Base-by-base conservation (phyloP, 2,797 vertebrate species). In the Chelon auratus region DNA sequence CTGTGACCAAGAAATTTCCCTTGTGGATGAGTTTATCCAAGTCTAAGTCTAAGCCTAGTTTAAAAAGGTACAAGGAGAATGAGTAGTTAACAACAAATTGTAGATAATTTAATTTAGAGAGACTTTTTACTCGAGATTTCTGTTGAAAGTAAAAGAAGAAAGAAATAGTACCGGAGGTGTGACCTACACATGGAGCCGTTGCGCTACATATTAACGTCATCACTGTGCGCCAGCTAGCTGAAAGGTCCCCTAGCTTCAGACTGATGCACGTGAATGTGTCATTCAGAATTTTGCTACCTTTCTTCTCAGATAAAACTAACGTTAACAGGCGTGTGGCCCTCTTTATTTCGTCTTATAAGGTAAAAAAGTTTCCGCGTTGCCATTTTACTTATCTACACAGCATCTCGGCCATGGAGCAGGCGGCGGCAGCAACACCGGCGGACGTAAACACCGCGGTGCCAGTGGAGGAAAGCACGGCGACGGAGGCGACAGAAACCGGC, bases 161-260 rank as follows among this genome's bases (percentile, higher is more conserved):
- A 33, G 4, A 6, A 30, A 4, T 30, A 30, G 30, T 8, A 33
- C 8, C 8, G 30, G 30, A 33, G 3, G 1, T 7, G 1, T 1
- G 2, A 42, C 5, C 5, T 43, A 43, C 39, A 43, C 30, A 26
- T 26, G 24, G 24, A 26, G 2, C 1, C 24, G 24, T 37, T 55
- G 14, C 68, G 78, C 71, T 80, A 67, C 75, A 72, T 2, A 0
- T 2, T 15, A 0, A 85, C 87, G 91, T 92, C 88, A 93, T 90
- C 68, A 64, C 2, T 2, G 0, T 0, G 85, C 80, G 89, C 8
- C 12, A 0, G 0, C 30, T 33, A 0, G 13, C 1, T 0, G 0
- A 9, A 50, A 84, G 71, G 82, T 71, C 87, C 69, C 45, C 8
- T 37, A 9, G 3, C 8, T 18, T 1, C 2, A 20, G 3, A 30